phyloP scores from a whole-genome alignment of 2,113 vertebrate genomes.

The Acanthisitta chloris region DNA sequence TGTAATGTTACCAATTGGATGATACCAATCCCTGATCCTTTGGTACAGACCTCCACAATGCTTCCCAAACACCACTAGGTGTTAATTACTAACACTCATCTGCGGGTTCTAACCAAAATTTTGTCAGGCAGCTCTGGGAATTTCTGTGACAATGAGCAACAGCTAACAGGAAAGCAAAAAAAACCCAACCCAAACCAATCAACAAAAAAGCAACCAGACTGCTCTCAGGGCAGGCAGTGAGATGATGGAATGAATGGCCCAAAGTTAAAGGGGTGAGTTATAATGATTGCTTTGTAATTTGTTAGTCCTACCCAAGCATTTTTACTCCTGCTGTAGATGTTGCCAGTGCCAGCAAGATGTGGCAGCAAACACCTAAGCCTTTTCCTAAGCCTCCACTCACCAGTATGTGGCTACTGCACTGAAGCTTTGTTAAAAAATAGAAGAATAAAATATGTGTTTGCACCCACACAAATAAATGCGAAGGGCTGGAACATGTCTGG shows the following conservation, averaged over 20 bases:
- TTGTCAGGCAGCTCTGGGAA: not conserved
- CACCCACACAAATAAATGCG: not conserved
- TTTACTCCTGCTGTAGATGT: not conserved
- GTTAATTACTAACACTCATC: not conserved
- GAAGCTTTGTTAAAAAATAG: not conserved
- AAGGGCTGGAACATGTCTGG: not conserved
- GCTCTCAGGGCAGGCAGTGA: not conserved
- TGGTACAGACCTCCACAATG: fast-evolving
- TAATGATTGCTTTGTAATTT: not conserved
- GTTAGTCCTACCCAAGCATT: not conserved
- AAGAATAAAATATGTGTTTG: not conserved
- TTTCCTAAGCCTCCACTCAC: not conserved
- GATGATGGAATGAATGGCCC: not conserved
- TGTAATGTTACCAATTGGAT: not conserved
- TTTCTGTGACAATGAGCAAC: not conserved
- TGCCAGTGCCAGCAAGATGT: not conserved
- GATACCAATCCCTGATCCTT: not conserved
- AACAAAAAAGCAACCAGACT: too few relatives aligned
- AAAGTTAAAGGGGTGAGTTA: not conserved
- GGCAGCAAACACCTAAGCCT: not conserved
- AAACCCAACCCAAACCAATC: not conserved
- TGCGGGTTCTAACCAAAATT: not conserved
- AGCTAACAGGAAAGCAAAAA: not conserved
- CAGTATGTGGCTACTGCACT: not conserved
- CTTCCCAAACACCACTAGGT: not conserved